Base-by-base conservation (phyloP, 2,113 vertebrate genomes). In the Ifrita kowaldi region DNA sequence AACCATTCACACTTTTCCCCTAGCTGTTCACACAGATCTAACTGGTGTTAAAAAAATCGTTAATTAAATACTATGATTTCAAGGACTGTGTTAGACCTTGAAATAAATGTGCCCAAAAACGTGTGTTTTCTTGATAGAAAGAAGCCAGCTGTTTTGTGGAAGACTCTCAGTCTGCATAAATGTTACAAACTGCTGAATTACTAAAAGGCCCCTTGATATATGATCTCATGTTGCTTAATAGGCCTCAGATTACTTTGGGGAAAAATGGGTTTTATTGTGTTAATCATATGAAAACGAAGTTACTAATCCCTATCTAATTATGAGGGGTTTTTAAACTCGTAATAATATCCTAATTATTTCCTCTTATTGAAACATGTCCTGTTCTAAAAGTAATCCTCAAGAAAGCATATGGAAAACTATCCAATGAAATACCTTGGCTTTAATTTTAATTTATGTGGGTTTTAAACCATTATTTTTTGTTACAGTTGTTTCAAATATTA, bases 251-350 rank as follows among this genome's bases (percentile, higher is more conserved):
- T 90, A 93, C 87, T 90, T 93, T 84, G 81, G 90, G 94, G 95
- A 56, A 97, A 95, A 87, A 77, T 77, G 88, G 50, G 22, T 41
- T 91, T 78, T 95, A 96, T 95, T 97, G 89, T 96, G 91, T 97
- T 97, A 97, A 97, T 96, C 80, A 96, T 97, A 94, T 83, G 90
- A 96, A 87, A 96, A 96, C 10, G 68, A 96, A 96, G 90, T 96
- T 95, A 92, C 92, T 94, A 97, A 96, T 96, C 96, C 91, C 87
- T 92, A 96, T 86, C 95, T 95, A 94, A 89, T 96, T 97, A 94
- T 46, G 64, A 85, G 33, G 80, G 90, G 2, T 33, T 94, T 96
- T 97, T 68, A 1, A 90, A 96, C 88, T 96, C 89, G 93, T 94
- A 93, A 93, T 96, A 89, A 96, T 95, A 90, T 95, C 39, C 70